phyloP scores from a whole-genome alignment of 1,140 invertebrate species.

The Sitodiplosis mosellana region DNA sequence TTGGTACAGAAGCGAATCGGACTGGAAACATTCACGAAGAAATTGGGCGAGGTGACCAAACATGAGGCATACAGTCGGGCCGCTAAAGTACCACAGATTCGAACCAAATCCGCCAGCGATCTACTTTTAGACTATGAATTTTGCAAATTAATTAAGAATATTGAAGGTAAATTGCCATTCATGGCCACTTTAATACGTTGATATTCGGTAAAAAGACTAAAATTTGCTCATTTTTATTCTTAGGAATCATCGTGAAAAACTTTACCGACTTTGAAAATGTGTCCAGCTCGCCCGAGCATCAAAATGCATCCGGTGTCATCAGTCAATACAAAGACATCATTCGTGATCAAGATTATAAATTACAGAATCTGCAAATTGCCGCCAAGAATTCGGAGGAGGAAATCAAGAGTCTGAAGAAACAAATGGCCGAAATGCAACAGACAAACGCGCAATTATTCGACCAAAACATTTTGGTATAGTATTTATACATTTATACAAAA shows the following conservation, averaged over 20 bases:
- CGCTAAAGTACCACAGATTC: conserved; percentile 80
- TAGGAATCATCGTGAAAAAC: conserved; percentile 17
- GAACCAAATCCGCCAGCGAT: conserved; percentile 53
- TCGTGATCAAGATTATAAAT: conserved; percentile 61
- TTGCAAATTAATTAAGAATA: conserved; percentile 65
- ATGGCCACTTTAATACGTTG: background rate
- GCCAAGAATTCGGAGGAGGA: conserved; percentile 31
- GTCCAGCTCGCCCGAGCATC: conserved; percentile 29
- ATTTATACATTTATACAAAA: no score
- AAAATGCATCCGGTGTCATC: conserved; percentile 37
- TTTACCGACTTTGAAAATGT: conserved; percentile 21
- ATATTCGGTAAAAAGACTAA: no score
- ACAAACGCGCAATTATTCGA: conserved; percentile 62
- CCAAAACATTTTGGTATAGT: conserved; percentile 74
- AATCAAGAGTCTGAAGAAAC: conserved; percentile 35
- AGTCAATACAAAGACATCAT: conserved; percentile 79
- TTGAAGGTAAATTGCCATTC: conserved; percentile 40
- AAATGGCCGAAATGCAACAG: conserved; percentile 49
- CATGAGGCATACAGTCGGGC: conserved; percentile 84
- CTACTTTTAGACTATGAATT: conserved; percentile 91
- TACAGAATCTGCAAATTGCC: conserved; percentile 40
- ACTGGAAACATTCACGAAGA: conserved; percentile 73
- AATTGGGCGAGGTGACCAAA: conserved; percentile 65
- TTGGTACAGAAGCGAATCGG: conserved; percentile 84
- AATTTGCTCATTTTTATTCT: background rate